Percentiles rank a stretch among this genome's conserved stretches.
Evolutionary conservation across 1,140 invertebrate genomes (phyloP).

Genomic region (Plectus sambesii): DNA sequence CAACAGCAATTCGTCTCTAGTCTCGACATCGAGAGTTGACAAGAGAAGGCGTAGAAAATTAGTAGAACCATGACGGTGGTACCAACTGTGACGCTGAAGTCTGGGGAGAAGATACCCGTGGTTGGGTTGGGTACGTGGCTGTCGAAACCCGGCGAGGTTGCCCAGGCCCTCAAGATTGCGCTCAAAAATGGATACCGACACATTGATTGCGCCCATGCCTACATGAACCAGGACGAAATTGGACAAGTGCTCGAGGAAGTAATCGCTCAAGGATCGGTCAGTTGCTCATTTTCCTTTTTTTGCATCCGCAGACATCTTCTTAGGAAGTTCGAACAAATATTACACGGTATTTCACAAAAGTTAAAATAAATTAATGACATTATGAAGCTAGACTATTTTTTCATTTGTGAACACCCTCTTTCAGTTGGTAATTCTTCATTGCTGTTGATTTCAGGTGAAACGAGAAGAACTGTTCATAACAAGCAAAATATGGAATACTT

Average conservation of each 20-base stretch:
- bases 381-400: too few relatives aligned
- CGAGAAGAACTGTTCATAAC: constrained; percentile 71
- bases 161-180: constrained; percentile 62
- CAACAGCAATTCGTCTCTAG: too few relatives aligned
- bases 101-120: constrained; percentile 57
- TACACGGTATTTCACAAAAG: too few relatives aligned
- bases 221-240: constrained; percentile 72
- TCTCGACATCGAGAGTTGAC: too few relatives aligned
- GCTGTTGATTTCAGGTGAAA: too few relatives aligned
- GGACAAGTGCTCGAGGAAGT: constrained; percentile 62
- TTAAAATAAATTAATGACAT: too few relatives aligned
- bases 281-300: constrained; percentile 16
- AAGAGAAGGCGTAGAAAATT: too few relatives aligned
- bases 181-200: constrained; percentile 74
- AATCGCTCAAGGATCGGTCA: constrained; percentile 56
- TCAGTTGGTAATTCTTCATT: too few relatives aligned
- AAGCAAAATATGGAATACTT: constrained; percentile 53
- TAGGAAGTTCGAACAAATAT: too few relatives aligned
- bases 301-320: constrained; percentile 7
- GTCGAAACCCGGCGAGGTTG: constrained; percentile 62
- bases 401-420: too few relatives aligned
- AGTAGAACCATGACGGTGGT: too few relatives aligned
- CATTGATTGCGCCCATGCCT: constrained; percentile 73
- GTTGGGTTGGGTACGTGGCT: constrained; percentile 68
- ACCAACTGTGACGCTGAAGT: constrained; percentile 55